Base-by-base conservation (phyloP, 1,140 invertebrate species). In the Pseudomyrmex concolor region DNA sequence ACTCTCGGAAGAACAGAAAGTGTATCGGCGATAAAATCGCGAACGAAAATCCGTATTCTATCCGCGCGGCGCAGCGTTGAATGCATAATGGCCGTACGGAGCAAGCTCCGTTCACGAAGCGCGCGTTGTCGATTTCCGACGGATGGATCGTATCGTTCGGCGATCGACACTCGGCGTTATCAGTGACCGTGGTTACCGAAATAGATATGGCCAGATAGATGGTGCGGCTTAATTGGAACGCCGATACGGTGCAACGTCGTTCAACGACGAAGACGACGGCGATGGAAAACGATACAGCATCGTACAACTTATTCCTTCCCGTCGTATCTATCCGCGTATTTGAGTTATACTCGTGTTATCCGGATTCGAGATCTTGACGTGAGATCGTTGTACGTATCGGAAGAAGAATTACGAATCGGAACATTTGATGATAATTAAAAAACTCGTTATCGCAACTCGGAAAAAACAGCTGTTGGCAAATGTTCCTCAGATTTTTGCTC, bases 221-320 rank as follows among this genome's bases (percentile, higher is more conserved):
- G 74, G 34, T 19, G 22, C 15, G 8, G 71, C 57, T 82, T 88
- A 88, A 87, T 86, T 84, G 85, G 25, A 84, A 88, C 74, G 76
- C 63, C 84, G 51, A 86, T 86, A 85, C 59, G 22, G 13, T 22
- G 51, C 54, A 59, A 62, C 19, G 62, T 57, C 19, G 62, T 66
- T 48, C 68, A 22, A 50, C n/a, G 54, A 72, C 15, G 22, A 19
- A 2, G 55, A 60, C 17, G 67, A n/a, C 34, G 34, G 12, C 15
- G 34, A 4, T 13, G 10, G 19, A 13, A 13, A 55, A 2, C 67
- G 59, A 54, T n/a, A 34, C 50, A 64, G 34, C 34, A 7, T 34
- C 25, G 57, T 54, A 45, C 34, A 12, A 7, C 12, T 43, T 19
- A 54, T 34, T 54, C 57, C 66, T 71, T 66, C 48, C 25, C 59